A percentile compares a stretch with the other conserved stretches of the same genome.
Conservation (phyloP, 2,113 vertebrate genomes). For the Collichthys lucidus region DNA sequence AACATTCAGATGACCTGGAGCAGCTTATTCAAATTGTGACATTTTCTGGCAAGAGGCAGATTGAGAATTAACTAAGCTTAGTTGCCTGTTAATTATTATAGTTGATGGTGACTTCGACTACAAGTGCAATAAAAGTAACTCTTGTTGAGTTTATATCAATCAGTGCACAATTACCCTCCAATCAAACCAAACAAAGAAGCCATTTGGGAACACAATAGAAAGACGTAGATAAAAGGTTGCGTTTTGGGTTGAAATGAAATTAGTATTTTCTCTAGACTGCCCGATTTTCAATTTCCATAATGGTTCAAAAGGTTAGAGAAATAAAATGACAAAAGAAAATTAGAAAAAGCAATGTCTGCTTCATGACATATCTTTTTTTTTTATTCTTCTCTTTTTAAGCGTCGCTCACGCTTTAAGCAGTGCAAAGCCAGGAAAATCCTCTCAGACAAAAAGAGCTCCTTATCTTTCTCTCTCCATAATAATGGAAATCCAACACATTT, state of each 20-base stretch:
- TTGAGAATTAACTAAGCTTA: slow-evolving; percentile 16
- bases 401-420: slow-evolving; percentile 29
- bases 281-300: slow-evolving; percentile 53
- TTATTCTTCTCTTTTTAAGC: slow-evolving; percentile 32
- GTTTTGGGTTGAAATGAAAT: slow-evolving; percentile 37
- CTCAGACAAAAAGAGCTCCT: slow-evolving; percentile 56
- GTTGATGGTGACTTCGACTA: not conserved
- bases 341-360: slow-evolving; percentile 46
- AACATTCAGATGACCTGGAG: not conserved
- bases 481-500: slow-evolving; percentile 62
- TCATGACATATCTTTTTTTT: slow-evolving; percentile 34
- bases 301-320: slow-evolving; percentile 53
- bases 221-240: slow-evolving; percentile 40
- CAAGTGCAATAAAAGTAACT: slow-evolving; percentile 20
- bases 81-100: slow-evolving; percentile 13
- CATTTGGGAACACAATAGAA: slow-evolving; percentile 42
- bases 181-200: slow-evolving; percentile 61
- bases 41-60: not conserved
- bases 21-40: slow-evolving; percentile 13
- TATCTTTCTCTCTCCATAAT: slow-evolving; percentile 59
- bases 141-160: slow-evolving; percentile 41
- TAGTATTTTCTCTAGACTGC: slow-evolving; percentile 31
- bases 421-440: slow-evolving; percentile 48
- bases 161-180: slow-evolving; percentile 32
- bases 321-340: slow-evolving; percentile 64